phyloP scores from a whole-genome alignment of 2,113 vertebrate species.

The Lathamus discolor region DNA sequence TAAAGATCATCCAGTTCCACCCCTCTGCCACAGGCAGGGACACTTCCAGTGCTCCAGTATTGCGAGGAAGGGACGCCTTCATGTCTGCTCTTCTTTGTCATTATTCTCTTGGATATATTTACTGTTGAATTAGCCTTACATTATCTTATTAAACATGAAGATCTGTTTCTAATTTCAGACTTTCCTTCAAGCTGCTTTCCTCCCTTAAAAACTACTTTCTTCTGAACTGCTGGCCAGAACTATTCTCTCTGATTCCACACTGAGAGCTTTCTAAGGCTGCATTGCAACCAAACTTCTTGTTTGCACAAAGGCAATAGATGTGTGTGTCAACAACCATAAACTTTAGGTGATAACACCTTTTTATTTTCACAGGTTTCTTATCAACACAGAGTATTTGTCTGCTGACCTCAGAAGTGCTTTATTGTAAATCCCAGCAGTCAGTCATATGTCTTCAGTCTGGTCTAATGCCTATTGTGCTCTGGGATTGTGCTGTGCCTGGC shows the following conservation, averaged over 20 bases:
- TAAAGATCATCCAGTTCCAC: not conserved
- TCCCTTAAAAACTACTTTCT: not conserved
- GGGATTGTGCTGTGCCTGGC: not conserved
- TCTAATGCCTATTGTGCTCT: not conserved
- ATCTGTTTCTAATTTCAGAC: constrained; percentile 32
- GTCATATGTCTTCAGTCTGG: not conserved
- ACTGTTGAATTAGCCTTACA: constrained; percentile 29
- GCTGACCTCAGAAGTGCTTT: not conserved
- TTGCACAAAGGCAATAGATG: not conserved
- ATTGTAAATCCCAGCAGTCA: not conserved
- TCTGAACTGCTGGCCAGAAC: not conserved
- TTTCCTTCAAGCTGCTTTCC: constrained; percentile 18
- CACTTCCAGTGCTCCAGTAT: not conserved
- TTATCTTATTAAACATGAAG: constrained; percentile 4
- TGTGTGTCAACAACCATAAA: not conserved
- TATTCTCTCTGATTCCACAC: not conserved
- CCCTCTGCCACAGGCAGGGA: not conserved
- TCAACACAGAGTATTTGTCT: not conserved
- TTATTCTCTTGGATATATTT: constrained; percentile 29
- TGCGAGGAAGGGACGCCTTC: not conserved
- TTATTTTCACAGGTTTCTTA: not conserved
- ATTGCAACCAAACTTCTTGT: not conserved
- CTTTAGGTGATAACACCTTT: not conserved
- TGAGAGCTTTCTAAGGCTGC: not conserved
- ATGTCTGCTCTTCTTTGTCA: not conserved